Percentiles rank a stretch among this genome's conserved stretches.
Evolutionary conservation across 2,797 vertebrate species (phyloP).

Genomic region (Schizopygopsis malacanthus): DNA sequence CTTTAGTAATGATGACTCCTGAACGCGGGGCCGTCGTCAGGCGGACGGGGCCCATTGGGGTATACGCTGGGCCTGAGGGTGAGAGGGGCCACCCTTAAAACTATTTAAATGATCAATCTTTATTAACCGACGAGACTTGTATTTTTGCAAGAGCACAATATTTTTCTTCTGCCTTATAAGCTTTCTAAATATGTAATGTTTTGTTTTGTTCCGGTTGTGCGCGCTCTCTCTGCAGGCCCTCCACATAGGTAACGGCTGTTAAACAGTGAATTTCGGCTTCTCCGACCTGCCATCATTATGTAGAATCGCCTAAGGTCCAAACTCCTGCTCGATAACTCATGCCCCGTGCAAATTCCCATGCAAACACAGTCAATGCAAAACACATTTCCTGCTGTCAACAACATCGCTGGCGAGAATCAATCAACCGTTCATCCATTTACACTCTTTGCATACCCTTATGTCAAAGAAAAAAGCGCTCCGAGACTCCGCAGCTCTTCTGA

Average conservation of each 20-base stretch:
- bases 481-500: constrained; percentile 93
- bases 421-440: constrained; percentile 99
- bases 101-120: neutral
- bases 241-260: constrained; percentile 77
- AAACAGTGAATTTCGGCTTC: constrained; percentile 77
- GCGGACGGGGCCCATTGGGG: neutral
- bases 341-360: constrained; percentile 88
- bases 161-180: constrained; percentile 11
- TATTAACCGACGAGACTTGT: neutral
- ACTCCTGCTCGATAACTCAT: constrained; percentile 92
- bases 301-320: constrained; percentile 92
- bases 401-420: constrained; percentile 98
- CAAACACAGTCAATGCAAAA: constrained; percentile 93
- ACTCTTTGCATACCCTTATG: constrained; percentile 99
- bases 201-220: constrained; percentile 37
- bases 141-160: constrained; percentile 17
- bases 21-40: neutral
- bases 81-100: neutral
- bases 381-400: constrained; percentile 99
- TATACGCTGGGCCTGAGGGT: neutral
- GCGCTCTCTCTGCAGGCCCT: constrained; percentile 47
- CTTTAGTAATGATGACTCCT: constrained; percentile 5
- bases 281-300: constrained; percentile 83
- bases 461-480: constrained; percentile 93
- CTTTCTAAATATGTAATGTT: constrained; percentile 40